phyloP scores from a whole-genome alignment of 2,888 invertebrate genomes.

The Hypomecis atomaria region DNA sequence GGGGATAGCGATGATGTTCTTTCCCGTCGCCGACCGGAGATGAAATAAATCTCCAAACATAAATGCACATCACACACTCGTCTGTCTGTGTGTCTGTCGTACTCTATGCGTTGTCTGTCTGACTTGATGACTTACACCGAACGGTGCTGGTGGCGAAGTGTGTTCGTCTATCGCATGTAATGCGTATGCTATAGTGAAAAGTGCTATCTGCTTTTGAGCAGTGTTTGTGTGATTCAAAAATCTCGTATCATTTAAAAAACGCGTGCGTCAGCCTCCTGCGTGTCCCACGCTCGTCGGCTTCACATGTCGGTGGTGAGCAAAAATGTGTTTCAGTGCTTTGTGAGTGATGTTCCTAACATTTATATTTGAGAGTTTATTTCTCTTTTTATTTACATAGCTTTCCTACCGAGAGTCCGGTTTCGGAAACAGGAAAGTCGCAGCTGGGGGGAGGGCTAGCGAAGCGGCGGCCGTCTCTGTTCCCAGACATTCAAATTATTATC shows the following conservation, averaged over 20 bases:
- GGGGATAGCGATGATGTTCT: slow-evolving; percentile 88
- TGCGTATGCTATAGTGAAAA: slow-evolving; percentile 76
- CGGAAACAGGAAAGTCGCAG: slow-evolving; percentile 82
- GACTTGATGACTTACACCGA: slow-evolving; percentile 38
- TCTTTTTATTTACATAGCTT: slow-evolving; percentile 64
- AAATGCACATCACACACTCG: slow-evolving; percentile 67
- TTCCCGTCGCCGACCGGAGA: slow-evolving; percentile 86
- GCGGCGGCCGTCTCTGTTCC: slow-evolving; percentile 53
- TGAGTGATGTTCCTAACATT: slow-evolving; percentile 83
- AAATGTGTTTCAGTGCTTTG: slow-evolving; percentile 78
- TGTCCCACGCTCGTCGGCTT: slow-evolving; percentile 42
- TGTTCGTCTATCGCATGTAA: slow-evolving; percentile 65
- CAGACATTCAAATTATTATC: slow-evolving; percentile 14
- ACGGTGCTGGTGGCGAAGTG: slow-evolving; percentile 60
- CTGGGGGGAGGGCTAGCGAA: slow-evolving; percentile 69
- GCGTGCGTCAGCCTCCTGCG: slow-evolving; percentile 75
- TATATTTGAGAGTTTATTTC: slow-evolving; percentile 82
- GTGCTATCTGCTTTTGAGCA: slow-evolving; percentile 80
- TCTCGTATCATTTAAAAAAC: slow-evolving; percentile 66
- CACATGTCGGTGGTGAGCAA: slow-evolving; percentile 64
- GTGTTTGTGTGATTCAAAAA: slow-evolving; percentile 72
- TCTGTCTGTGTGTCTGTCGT: slow-evolving; percentile 60
- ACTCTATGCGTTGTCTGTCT: slow-evolving; percentile 45
- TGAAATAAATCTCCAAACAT: slow-evolving; percentile 73
- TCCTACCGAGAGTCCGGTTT: slow-evolving; percentile 80